These are phyloP conservation scores for Beroe forskalii DNA, from an alignment of 37 sponge, comb jelly and placozoan genomes.

Conservation along the genomic window DNA sequence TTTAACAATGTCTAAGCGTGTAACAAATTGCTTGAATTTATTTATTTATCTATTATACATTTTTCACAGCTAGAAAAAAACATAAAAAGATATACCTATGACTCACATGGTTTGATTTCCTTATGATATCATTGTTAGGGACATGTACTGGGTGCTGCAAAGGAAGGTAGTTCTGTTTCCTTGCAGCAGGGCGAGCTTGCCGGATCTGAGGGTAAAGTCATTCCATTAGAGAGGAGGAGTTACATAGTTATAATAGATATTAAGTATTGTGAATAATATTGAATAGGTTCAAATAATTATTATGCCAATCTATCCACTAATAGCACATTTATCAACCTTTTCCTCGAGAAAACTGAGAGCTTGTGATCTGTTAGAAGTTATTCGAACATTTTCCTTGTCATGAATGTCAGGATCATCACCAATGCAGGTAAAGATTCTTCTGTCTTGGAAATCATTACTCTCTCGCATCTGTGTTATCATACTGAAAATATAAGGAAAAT, in stretches of 20 bases:
- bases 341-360: slow-evolving; percentile 38
- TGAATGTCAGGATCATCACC: slow-evolving; percentile 1
- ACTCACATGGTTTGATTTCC: slow-evolving; percentile 59
- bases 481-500: neutral
- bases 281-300: no score
- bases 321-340: slow-evolving; percentile 22
- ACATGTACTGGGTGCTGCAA: slow-evolving; percentile 59
- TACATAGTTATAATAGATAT: no score
- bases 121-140: slow-evolving; percentile 9
- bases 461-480: slow-evolving; percentile 12
- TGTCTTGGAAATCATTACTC: slow-evolving; percentile 1
- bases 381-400: slow-evolving; percentile 23
- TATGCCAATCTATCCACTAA: no score
- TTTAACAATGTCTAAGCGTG: no score
- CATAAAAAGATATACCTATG: neutral
- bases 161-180: slow-evolving; percentile 53
- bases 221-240: neutral
- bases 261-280: no score
- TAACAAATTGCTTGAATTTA: no score
- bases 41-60: no score
- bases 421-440: slow-evolving; percentile 9
- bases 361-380: neutral
- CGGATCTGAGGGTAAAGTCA: neutral
- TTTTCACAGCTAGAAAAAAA: no score
- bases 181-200: slow-evolving; percentile 48